Conservation (phyloP, 2,888 invertebrate genomes). For the Microdon myrmicae region DNA sequence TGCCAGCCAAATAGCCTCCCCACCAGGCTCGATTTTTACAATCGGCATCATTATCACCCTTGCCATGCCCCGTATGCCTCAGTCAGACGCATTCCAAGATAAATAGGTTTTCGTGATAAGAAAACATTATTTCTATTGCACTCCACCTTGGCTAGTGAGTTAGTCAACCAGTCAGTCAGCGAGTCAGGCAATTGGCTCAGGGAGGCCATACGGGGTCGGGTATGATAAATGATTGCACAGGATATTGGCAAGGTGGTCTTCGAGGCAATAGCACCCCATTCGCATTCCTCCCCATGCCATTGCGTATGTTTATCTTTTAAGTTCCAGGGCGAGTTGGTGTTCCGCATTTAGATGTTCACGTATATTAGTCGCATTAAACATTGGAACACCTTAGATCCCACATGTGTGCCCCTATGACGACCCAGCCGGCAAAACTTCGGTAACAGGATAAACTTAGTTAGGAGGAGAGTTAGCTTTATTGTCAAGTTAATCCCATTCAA, state of each 20-base stretch:
- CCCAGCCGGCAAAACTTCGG: slow-evolving; percentile 8
- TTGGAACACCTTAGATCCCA: slow-evolving; percentile 35
- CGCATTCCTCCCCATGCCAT: slow-evolving; percentile 5
- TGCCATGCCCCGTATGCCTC: background rate
- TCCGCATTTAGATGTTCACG: slow-evolving; percentile 44
- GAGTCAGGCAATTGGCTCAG: background rate
- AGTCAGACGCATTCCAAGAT: slow-evolving; percentile 55
- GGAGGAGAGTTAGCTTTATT: slow-evolving; percentile 44
- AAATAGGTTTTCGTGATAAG: slow-evolving; percentile 62
- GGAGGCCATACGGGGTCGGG: slow-evolving; percentile 1
- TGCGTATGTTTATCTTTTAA: slow-evolving; percentile 27
- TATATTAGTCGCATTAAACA: too few species aligned
- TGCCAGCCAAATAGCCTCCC: slow-evolving; percentile 40
- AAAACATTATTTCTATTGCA: slow-evolving; percentile 55
- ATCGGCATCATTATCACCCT: slow-evolving; percentile 43
- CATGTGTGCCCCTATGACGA: slow-evolving; percentile 1
- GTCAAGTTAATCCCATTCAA: slow-evolving; percentile 51
- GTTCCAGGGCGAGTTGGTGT: slow-evolving; percentile 18
- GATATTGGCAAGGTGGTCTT: slow-evolving; percentile 45
- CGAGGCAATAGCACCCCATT: slow-evolving; percentile 8
- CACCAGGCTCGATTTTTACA: slow-evolving; percentile 40
- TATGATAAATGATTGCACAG: slow-evolving; percentile 47
- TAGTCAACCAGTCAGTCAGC: slow-evolving; percentile 35
- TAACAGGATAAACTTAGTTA: slow-evolving; percentile 47
- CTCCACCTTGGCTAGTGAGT: slow-evolving; percentile 23